Evolutionary conservation across 2,113 vertebrate genomes (phyloP), one percentile per base, ranked within the genome.

Genomic region (Psammodynastes pulverulentus): DNA sequence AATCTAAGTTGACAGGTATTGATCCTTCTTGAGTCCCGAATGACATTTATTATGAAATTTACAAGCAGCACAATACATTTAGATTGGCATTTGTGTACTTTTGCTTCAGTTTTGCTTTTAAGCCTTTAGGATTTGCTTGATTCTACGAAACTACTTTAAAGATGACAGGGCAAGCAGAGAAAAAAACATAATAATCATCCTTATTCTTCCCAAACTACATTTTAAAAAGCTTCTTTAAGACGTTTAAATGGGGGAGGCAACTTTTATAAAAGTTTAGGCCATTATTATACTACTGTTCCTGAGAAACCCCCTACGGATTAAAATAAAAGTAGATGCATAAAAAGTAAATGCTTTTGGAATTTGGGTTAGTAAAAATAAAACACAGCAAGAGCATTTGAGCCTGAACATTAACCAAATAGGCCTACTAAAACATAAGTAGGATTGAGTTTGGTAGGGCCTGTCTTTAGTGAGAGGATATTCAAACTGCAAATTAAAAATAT

Each of bases 11-110:
- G 91, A 89, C 72, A 89, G 67, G 43, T 89, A 92, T 62, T 89
- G 87, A 92, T 89, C 72, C 72, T 58, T 85, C 51, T 89, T 56
- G 53, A 92, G 54, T 29, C 34, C 53, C 21, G 24, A 23, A 45
- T 92, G 91, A 89, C 29, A 58, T 89, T 92, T 92, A 86, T 92
- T 89, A 86, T 62, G 72, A 92, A 89, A 89, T 92, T 84, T 85
- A 43, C 72, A 51, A 92, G 88, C 52, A 85, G 52, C 19, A 85
- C 48, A 92, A 85, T 58, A 29, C 84, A 39, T 89, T 89, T 89
- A 85, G 45, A 85, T 85, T 89, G 91, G 43, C 53, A 85, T 92
- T 85, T 92, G 52, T 89, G 85, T 85, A 89, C 72, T 92, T 92
- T 91, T 91, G 24, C 86, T 72, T 91, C 56, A 72, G 86, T 52